Evolutionary conservation across 2,888 invertebrate species (phyloP), one percentile per base, ranked within the genome.

Genomic region (Creontiades dilutus): DNA sequence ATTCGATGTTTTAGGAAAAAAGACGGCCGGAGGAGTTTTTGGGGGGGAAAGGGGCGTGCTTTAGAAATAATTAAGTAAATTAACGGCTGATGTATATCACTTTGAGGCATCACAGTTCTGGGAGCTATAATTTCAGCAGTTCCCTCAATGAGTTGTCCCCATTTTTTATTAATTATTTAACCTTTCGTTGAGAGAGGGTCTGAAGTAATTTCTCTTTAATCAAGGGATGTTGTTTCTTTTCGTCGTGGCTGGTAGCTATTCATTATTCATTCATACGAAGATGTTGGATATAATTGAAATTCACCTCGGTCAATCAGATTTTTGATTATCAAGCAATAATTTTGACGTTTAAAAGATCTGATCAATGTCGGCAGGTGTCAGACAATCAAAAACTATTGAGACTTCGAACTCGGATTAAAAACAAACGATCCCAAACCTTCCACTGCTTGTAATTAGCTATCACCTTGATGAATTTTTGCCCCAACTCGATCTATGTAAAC

Each of bases 51-150:
- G 37, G 37, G 68, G 23, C 68, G 68, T 23, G 68, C 68, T 68
- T 68, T 23, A 23, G 23, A 68, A 68, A 68, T 68, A 68, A 68
- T 68, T 68, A 68, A 68, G 19, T 68, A 23, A 23, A 68, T 68
- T 68, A 68, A 68, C 68, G 68, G 68, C 68, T 68, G n/a, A 68
- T 68, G 23, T 23, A 68, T 23, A 19, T 23, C 68, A 68, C 68
- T 23, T 68, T 68, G 68, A 68, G 19, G 68, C 68, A 23, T 68
- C 23, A 23, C 23, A 19, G 68, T 23, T 23, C 19, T 23, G 68
- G 19, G 19, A 68, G 23, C 68, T 23, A 68, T 19, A 23, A 68
- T 23, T 23, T 68, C 13, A 61, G 19, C 61, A 61, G 68, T 68
- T 9, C 23, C 68, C 68, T 68, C 23, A 68, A 23, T 68, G 61